Base-by-base conservation (phyloP, 2,888 invertebrate species). In the Halocaridina rubra region DNA sequence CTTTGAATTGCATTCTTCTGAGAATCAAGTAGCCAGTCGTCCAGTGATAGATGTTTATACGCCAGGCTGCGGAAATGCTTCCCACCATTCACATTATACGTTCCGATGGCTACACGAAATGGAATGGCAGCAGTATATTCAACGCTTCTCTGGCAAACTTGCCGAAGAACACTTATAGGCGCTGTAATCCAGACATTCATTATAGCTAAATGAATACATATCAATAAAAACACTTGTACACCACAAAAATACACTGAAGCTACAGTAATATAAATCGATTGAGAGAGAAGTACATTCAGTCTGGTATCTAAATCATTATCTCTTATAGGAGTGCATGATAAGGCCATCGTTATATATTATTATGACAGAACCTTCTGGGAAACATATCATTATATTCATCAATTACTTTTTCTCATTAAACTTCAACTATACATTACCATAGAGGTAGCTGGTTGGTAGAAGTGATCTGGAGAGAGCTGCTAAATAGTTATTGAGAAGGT, bases 41-140 rank as follows among this genome's bases (percentile, higher is more conserved):
- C 89, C 64, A 90, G 86, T 5, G 89, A 89, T 7, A 79, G 88
- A 75, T 89, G 84, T 77, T 97, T 98, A 91, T 97, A 97, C 32
- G 96, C 98, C 80, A 99, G 95, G 91, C 97, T 98, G 89, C 98
- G 94, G 90, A 99, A 98, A 92, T 98, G 98, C 91, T 98, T 98
- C 2, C 99, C 99, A 59, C 99, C 99, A 91, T 99, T 99, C 0
- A 99, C 99, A 91, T 99, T 99, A 92, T 99, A 99, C 0, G 99
- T 99, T 19, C 98, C 99, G 79, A 97, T 94, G 75, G 96, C 95
- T 4, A 99, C 93, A 29, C 96, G 93, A 27, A 97, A 92, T 88
- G 93, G 93, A 80, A 94, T 92, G 1, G 94, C 93, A 78, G 93
- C 93, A 0, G 95, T 94, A 89, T 94, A 96, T 91, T 97, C 97